Evolutionary conservation across 1,140 invertebrate genomes (phyloP).

Genomic region (Bombus difficillimus): DNA sequence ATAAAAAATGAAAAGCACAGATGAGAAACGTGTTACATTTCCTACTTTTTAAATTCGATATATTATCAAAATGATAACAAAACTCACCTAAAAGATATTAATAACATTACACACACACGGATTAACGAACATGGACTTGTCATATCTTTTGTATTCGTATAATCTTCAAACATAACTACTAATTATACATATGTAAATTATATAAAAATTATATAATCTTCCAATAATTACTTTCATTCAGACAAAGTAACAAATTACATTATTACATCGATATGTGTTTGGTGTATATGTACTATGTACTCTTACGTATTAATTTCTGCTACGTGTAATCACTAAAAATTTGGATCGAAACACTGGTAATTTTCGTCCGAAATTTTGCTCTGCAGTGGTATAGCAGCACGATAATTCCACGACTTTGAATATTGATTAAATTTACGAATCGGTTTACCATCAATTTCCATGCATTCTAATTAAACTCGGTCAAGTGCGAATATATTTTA

Average conservation of each 20-base stretch:
- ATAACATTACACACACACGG: no score
- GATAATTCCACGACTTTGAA: slow-evolving; percentile 12
- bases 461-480: slow-evolving; percentile 9
- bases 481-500: slow-evolving; percentile 6
- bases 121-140: no score
- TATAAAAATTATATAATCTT: no score
- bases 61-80: no score
- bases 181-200: no score
- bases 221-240: not conserved
- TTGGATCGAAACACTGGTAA: not conserved
- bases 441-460: slow-evolving; percentile 26
- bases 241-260: not conserved
- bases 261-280: not conserved
- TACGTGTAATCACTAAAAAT: not conserved
- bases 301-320: not conserved
- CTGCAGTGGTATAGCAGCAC: no score
- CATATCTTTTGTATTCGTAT: no score
- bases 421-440: slow-evolving; percentile 28
- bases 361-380: not conserved
- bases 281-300: no score
- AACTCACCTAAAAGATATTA: no score
- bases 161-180: no score
- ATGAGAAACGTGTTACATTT: no score
- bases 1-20: not conserved
- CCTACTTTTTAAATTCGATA: no score